Conservation (phyloP, 2,797 vertebrate species). For the Merluccius polli region DNA sequence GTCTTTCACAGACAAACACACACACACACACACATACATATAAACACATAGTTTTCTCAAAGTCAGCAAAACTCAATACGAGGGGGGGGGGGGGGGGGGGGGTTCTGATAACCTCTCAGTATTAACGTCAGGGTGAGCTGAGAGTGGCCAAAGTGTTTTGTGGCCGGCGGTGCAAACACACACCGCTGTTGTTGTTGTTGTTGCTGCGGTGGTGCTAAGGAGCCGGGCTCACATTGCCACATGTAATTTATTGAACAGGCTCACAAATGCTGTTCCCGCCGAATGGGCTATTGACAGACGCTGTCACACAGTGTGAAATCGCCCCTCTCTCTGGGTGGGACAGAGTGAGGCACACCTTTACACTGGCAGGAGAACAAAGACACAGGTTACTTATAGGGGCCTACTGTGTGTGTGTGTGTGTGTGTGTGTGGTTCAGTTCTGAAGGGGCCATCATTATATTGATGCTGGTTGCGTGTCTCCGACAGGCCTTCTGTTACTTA, state of each 20-base stretch:
- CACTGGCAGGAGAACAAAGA: too few species aligned
- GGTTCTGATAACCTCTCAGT: constrained; percentile 65
- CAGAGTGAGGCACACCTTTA: too few species aligned
- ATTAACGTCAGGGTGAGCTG: constrained; percentile 65
- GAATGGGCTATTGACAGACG: constrained; percentile 70
- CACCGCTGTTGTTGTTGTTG: constrained; percentile 42
- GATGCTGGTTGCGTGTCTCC: too few species aligned
- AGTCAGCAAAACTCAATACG: constrained; percentile 51
- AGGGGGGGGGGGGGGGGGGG: constrained; percentile 19
- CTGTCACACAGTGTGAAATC: constrained; percentile 46
- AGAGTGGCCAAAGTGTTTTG: constrained; percentile 57
- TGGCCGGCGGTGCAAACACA: constrained; percentile 63
- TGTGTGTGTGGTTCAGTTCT: background rate
- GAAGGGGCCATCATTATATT: background rate
- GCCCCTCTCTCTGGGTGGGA: too few species aligned
- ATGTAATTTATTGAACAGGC: constrained; percentile 75
- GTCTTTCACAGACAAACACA: too few species aligned
- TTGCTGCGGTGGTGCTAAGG: constrained; percentile 36
- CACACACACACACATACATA: too few species aligned
- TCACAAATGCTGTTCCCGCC: constrained; percentile 63
- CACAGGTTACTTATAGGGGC: too few species aligned
- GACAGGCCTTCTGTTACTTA: background rate
- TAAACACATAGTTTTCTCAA: constrained; percentile 14
- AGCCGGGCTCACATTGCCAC: constrained; percentile 65
- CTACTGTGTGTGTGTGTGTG: too few species aligned